Evolutionary conservation across 2,113 vertebrate genomes (phyloP).

Genomic region (Dinomys branickii): DNA sequence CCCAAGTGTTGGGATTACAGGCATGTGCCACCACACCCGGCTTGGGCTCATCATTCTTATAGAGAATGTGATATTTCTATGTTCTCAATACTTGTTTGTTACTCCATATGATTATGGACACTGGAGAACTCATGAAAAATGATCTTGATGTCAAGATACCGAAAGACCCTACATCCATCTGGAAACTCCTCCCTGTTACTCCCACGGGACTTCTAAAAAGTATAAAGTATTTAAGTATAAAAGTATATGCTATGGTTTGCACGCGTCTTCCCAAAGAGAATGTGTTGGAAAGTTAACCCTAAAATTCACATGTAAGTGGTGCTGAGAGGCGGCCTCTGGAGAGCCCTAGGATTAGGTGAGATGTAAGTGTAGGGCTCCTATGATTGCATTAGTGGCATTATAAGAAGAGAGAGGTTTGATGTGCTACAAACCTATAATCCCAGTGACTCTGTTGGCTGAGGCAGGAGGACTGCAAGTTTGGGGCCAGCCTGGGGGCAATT

Average conservation of each 20-base stretch:
- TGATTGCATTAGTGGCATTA: not conserved
- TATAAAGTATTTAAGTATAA: too few relatives aligned
- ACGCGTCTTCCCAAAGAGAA: not conserved
- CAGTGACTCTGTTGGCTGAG: not conserved
- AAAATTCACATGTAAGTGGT: not conserved
- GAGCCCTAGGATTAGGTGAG: not conserved
- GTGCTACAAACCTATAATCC: not conserved
- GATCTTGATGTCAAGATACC: not conserved
- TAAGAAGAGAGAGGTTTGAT: not conserved
- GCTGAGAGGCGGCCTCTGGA: too few relatives aligned
- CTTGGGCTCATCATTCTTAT: not conserved
- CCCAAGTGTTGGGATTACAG: not conserved
- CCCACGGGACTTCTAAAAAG: not conserved
- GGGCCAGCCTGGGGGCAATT: not conserved
- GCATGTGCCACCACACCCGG: not conserved
- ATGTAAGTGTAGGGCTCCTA: not conserved
- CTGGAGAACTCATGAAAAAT: not conserved
- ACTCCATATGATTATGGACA: not conserved
- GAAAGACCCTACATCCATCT: not conserved
- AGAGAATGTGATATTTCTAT: not conserved
- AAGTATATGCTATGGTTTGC: not conserved
- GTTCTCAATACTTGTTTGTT: not conserved
- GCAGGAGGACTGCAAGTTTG: not conserved
- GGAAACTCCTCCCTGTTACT: not conserved
- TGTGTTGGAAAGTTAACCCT: not conserved